Evolutionary conservation across 2,113 vertebrate species (phyloP).

Genomic region (Osmerus mordax): DNA sequence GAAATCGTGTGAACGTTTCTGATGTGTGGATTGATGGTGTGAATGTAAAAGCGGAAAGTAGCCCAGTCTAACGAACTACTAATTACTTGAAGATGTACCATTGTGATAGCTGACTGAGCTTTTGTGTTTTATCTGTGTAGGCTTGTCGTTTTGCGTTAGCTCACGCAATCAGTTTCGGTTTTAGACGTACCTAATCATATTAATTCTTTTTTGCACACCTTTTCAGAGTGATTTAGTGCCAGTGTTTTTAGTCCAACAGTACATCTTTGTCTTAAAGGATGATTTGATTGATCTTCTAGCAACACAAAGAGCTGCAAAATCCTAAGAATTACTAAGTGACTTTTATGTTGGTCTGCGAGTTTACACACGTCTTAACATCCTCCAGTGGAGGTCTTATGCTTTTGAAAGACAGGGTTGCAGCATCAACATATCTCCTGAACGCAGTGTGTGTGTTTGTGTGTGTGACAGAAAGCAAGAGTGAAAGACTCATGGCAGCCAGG

Average conservation of each 20-base stretch:
- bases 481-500: constrained; percentile 45
- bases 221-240: background rate
- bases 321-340: too few relatives aligned
- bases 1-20: background rate
- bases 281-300: background rate
- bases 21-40: background rate
- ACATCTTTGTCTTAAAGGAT: background rate
- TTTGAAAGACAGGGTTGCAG: background rate
- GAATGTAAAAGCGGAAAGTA: background rate
- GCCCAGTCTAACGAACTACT: background rate
- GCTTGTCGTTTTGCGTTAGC: too few relatives aligned
- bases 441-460: background rate
- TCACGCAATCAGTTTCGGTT: too few relatives aligned
- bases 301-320: too few relatives aligned
- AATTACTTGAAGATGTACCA: background rate
- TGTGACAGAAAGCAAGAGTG: constrained; percentile 3
- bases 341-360: too few relatives aligned
- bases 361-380: too few relatives aligned
- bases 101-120: background rate
- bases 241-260: background rate
- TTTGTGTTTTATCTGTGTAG: background rate
- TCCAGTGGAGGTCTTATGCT: background rate
- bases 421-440: background rate
- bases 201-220: too few relatives aligned
- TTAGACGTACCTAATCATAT: too few relatives aligned